A percentile compares a stretch with the other conserved stretches of the same genome.
phyloP scores from a whole-genome alignment of 1,140 invertebrate species.

The Sycophila sp. region DNA sequence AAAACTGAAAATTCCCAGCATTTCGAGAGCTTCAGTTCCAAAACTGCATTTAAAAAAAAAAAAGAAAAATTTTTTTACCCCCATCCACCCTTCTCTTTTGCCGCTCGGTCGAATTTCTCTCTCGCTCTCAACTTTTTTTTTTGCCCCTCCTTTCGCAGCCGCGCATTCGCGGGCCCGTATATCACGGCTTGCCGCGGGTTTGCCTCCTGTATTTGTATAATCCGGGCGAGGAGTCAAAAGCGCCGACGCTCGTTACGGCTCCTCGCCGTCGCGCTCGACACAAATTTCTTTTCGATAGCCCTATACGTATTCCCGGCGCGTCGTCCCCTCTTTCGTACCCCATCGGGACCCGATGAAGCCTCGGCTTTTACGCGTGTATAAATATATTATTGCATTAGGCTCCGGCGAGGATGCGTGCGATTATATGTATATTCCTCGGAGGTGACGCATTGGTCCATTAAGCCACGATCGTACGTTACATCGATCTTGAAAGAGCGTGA shows the following conservation, averaged over 20 bases:
- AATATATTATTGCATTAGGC: too few relatives aligned
- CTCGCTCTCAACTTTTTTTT: slow-evolving; percentile 28
- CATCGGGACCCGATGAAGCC: too few relatives aligned
- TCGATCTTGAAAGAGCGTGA: too few relatives aligned
- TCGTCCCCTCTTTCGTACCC: not conserved
- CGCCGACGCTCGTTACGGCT: not conserved
- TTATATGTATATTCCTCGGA: too few relatives aligned
- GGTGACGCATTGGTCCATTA: too few relatives aligned
- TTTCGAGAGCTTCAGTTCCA: not conserved
- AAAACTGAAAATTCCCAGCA: not conserved
- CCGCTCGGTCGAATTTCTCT: too few relatives aligned
- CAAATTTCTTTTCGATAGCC: slow-evolving; percentile 15
- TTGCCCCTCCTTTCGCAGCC: slow-evolving; percentile 24
- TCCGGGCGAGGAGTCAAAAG: not conserved
- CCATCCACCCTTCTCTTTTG: not conserved
- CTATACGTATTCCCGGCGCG: not conserved
- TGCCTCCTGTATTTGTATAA: not conserved
- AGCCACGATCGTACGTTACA: too few relatives aligned
- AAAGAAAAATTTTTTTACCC: not conserved
- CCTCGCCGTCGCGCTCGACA: slow-evolving; percentile 13
- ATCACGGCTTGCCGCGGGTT: not conserved
- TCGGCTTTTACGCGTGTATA: too few relatives aligned
- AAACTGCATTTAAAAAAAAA: not conserved
- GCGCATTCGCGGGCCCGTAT: too few relatives aligned
- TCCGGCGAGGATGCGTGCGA: too few relatives aligned